A percentile compares a stretch with the other conserved stretches of the same genome.
These are phyloP conservation scores for Pterostichus madidus DNA, from an alignment of 2,888 invertebrate species.

Conservation along the genomic window DNA sequence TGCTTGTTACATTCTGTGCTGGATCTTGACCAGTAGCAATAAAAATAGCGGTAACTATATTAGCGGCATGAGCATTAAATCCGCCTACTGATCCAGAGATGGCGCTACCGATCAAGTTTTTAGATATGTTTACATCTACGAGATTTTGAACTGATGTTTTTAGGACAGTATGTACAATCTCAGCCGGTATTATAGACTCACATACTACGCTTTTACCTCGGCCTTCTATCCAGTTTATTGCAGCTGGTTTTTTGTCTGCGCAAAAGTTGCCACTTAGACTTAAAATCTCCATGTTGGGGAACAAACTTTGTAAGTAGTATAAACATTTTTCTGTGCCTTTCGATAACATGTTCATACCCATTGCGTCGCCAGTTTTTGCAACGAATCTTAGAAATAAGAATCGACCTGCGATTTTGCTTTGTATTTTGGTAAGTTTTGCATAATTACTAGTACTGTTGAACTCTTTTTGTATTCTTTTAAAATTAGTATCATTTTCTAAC, in stretches of 20 bases:
- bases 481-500: constrained; percentile 89
- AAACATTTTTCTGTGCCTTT: constrained; percentile 96
- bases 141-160: constrained; percentile 92
- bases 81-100: constrained; percentile 92
- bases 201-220: constrained; percentile 97
- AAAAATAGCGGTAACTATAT: constrained; percentile 97
- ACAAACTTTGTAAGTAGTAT: constrained; percentile 83
- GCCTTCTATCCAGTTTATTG: constrained; percentile 98
- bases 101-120: constrained; percentile 96
- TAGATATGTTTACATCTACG: constrained; percentile 93
- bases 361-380: constrained; percentile 97
- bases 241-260: constrained; percentile 97
- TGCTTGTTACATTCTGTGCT: constrained; percentile 96
- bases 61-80: constrained; percentile 97
- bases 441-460: constrained; percentile 96
- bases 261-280: constrained; percentile 98
- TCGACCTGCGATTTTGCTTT: constrained; percentile 91
- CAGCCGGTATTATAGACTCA: constrained; percentile 89
- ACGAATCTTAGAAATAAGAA: constrained; percentile 93
- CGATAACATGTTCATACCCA: constrained; percentile 99
- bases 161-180: constrained; percentile 86
- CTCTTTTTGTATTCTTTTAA: constrained; percentile 85
- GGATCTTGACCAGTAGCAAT: constrained; percentile 99
- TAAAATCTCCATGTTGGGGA: constrained; percentile 94
- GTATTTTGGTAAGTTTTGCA: constrained; percentile 89